A percentile compares a stretch with the other conserved stretches of the same genome.
Evolutionary conservation across 2,797 vertebrate species (phyloP).

Genomic region (Coranthus polyacanthus): DNA sequence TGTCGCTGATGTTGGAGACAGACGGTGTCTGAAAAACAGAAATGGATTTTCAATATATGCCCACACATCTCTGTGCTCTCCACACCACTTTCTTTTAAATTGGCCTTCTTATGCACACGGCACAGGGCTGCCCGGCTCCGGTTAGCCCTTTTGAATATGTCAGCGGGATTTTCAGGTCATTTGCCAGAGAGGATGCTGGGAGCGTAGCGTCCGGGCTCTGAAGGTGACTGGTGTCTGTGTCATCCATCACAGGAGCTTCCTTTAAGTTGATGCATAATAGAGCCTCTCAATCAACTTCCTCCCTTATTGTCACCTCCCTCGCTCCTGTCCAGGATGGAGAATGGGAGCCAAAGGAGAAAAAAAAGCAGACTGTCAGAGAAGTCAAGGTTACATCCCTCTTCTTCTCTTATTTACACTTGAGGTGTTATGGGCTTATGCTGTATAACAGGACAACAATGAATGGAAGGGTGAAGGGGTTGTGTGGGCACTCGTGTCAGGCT

Average conservation of each 20-base stretch:
- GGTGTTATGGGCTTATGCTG: slow-evolving; percentile 76
- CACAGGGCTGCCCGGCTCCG: slow-evolving; percentile 62
- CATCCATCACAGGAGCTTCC: slow-evolving; percentile 99
- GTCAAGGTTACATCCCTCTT: slow-evolving; percentile 95
- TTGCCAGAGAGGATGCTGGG: slow-evolving; percentile 96
- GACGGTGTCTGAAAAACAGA: slow-evolving; percentile 68
- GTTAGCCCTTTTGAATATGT: slow-evolving; percentile 90
- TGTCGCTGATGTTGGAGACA: slow-evolving; percentile 44
- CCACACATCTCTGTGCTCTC: slow-evolving; percentile 61
- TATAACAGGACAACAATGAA: slow-evolving; percentile 72
- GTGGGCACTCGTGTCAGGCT: slow-evolving; percentile 61
- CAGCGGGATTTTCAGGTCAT: slow-evolving; percentile 99
- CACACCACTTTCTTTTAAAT: slow-evolving; percentile 62
- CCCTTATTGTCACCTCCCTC: slow-evolving; percentile 90
- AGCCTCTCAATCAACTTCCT: slow-evolving; percentile 98
- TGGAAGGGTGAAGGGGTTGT: slow-evolving; percentile 61
- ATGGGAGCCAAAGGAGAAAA: slow-evolving; percentile 44
- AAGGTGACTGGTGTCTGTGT: slow-evolving; percentile 96
- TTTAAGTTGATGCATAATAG: slow-evolving; percentile 99
- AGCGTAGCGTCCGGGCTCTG: slow-evolving; percentile 86
- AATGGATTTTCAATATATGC: slow-evolving; percentile 85
- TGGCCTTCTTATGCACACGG: slow-evolving; percentile 62
- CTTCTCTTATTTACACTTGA: slow-evolving; percentile 93
- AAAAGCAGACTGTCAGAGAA: slow-evolving; percentile 77
- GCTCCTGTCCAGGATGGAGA: slow-evolving; percentile 66